Conservation (phyloP, 2,888 invertebrate genomes). For the Pyrochroa serraticornis region DNA sequence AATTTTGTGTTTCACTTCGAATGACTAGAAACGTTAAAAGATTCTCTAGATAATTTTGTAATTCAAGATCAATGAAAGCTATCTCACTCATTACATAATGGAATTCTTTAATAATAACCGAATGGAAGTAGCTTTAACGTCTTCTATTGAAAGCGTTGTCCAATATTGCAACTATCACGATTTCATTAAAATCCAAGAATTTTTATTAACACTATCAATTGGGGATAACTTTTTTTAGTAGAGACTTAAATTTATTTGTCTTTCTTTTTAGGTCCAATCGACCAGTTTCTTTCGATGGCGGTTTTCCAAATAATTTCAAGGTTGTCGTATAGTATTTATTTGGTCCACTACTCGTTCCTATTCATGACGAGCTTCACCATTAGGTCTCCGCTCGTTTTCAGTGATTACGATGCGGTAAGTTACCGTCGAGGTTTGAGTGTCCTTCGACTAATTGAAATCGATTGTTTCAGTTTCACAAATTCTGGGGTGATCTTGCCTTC, state of each 20-base stretch:
- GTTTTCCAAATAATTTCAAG: slow-evolving; percentile 26
- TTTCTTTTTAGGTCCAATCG: slow-evolving; percentile 28
- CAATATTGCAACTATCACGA: too few species aligned
- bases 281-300: slow-evolving; percentile 24
- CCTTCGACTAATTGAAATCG: too few species aligned
- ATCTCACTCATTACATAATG: too few species aligned
- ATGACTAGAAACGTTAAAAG: too few species aligned
- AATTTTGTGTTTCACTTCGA: too few species aligned
- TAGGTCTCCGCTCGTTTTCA: slow-evolving; percentile 11
- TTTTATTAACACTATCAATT: not conserved
- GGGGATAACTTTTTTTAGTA: not conserved
- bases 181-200: too few species aligned
- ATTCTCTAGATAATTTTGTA: too few species aligned
- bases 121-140: too few species aligned
- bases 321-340: slow-evolving; percentile 25
- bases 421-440: too few species aligned
- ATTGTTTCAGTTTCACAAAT: slow-evolving; percentile 13
- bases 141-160: too few species aligned
- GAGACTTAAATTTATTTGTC: slow-evolving; percentile 8
- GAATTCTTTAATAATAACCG: too few species aligned
- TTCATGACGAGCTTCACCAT: slow-evolving; percentile 8
- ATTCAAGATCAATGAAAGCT: too few species aligned
- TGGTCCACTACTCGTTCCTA: slow-evolving; percentile 19
- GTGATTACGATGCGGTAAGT: slow-evolving; percentile 15
- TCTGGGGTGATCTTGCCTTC: slow-evolving; percentile 19